Evolutionary conservation across 2,888 invertebrate genomes (phyloP), one percentile per base, ranked within the genome.

Genomic region (Calliopum simillimum): DNA sequence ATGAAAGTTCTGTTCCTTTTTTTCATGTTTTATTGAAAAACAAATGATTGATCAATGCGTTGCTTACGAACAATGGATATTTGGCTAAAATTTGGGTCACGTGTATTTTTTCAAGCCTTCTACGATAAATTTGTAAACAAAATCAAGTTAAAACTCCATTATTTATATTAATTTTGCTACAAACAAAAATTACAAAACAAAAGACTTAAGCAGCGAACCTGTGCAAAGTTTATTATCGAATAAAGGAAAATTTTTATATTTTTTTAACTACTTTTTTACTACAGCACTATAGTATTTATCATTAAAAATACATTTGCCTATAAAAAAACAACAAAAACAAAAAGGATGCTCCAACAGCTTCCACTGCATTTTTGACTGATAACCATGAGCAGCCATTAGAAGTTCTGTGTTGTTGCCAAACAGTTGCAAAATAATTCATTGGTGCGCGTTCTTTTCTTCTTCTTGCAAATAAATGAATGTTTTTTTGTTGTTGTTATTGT

Each of bases 131-230:
- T 19, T 19, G 12, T 4, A 16, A 16, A 59, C 23, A 62, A 62
- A 19, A 14, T 4, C 5, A 4, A 44, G n/a, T n/a, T n/a, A n/a
- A n/a, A n/a, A n/a, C n/a, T n/a, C n/a, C n/a, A n/a, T n/a, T n/a
- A n/a, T n/a, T n/a, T n/a, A n/a, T 16, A 46, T 11, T 61, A 2
- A 13, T 61, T 62, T 3, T 21, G 14, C n/a, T n/a, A n/a, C n/a
- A n/a, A n/a, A n/a, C n/a, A n/a, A n/a, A n/a, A n/a, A n/a, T 4
- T 16, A 16, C 8, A 47, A 47, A 70, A 44, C 67, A 8, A 58
- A 68, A 64, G 59, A 58, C 59, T 71, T 71, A 63, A 68, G 58
- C 62, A 63, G 56, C 63, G 53, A 62, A 67, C 68, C 65, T 64
- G 64, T 65, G 55, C 65, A 23, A 1, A 47, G n/a, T 47, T 63